A percentile compares a stretch with the other conserved stretches of the same genome.
phyloP scores from a whole-genome alignment of 2,888 invertebrate genomes.

The Trissolcus japonicus region DNA sequence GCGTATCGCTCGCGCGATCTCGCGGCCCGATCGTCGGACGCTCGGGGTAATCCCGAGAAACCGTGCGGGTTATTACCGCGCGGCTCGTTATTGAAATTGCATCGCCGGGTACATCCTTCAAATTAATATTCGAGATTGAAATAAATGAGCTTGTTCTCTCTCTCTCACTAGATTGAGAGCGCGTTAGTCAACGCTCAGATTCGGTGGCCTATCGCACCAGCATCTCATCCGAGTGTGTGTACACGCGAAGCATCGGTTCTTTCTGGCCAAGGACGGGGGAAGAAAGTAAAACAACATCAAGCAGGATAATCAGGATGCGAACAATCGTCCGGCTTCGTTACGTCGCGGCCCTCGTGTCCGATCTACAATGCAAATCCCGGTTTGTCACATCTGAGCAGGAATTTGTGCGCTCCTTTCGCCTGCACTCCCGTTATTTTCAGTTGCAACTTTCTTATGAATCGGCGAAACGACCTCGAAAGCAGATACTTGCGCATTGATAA shows the following conservation, averaged over 20 bases:
- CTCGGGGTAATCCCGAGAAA: slow-evolving; percentile 38
- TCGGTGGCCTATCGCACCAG: too few species aligned
- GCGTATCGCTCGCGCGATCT: slow-evolving; percentile 34
- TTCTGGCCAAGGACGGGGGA: too few species aligned
- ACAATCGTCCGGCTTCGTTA: slow-evolving; percentile 47
- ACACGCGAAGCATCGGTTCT: too few species aligned
- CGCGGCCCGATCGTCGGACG: slow-evolving; percentile 32
- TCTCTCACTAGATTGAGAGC: slow-evolving; percentile 18
- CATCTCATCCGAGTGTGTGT: too few species aligned
- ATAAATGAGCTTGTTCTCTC: slow-evolving; percentile 50
- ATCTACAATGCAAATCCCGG: slow-evolving; percentile 46
- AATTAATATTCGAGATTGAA: slow-evolving; percentile 47
- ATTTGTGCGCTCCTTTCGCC: too few species aligned
- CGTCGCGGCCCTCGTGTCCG: too few species aligned
- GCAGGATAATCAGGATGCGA: neutral
- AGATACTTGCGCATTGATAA: too few species aligned
- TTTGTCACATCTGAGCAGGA: slow-evolving; percentile 1
- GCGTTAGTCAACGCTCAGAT: slow-evolving; percentile 9
- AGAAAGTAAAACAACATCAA: too few species aligned
- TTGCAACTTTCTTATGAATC: slow-evolving; percentile 29
- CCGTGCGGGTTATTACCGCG: slow-evolving; percentile 10
- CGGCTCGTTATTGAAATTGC: slow-evolving; percentile 49
- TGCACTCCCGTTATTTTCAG: slow-evolving; percentile 13
- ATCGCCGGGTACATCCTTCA: slow-evolving; percentile 22
- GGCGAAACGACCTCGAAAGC: slow-evolving; percentile 11